phyloP scores from a whole-genome alignment of 2,113 vertebrate genomes.

The Erythrolamprus reginae region DNA sequence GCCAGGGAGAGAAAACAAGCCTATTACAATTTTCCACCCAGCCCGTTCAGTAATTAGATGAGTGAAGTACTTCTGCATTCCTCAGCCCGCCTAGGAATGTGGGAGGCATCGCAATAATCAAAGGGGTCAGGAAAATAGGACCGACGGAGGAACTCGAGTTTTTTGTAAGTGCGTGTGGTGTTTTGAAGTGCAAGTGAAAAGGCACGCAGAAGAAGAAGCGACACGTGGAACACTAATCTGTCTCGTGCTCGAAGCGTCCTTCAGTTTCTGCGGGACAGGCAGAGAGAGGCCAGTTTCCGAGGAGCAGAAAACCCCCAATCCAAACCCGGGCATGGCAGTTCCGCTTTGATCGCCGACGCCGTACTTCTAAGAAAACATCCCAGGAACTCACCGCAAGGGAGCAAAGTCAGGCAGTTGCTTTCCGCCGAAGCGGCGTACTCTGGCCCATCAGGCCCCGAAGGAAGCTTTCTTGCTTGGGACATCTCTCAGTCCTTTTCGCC shows the following conservation, averaged over 20 bases:
- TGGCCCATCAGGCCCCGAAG: constrained; percentile 81
- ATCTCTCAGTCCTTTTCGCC: constrained; percentile 80
- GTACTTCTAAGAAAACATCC: constrained; percentile 38
- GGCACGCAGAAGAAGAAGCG: no score
- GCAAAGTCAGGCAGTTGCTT: constrained; percentile 70
- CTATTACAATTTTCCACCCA: no score
- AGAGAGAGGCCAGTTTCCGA: background rate
- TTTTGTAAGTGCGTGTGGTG: background rate
- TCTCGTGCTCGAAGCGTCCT: background rate
- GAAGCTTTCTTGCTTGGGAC: constrained; percentile 83
- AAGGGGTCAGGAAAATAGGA: background rate
- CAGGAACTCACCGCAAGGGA: constrained; percentile 75
- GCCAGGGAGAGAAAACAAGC: background rate
- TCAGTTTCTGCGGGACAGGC: no score
- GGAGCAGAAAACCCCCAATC: background rate
- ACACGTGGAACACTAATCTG: no score
- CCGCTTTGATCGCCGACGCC: constrained; percentile 18
- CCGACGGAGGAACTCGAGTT: accelerated
- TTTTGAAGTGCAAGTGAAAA: background rate
- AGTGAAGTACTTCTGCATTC: background rate
- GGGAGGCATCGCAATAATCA: background rate
- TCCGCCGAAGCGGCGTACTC: constrained; percentile 68
- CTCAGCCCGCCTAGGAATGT: background rate
- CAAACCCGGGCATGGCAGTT: constrained; percentile 1
- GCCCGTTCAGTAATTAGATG: background rate